Base-by-base conservation (phyloP, 1,140 invertebrate species). In the Neodiprion lecontei region DNA sequence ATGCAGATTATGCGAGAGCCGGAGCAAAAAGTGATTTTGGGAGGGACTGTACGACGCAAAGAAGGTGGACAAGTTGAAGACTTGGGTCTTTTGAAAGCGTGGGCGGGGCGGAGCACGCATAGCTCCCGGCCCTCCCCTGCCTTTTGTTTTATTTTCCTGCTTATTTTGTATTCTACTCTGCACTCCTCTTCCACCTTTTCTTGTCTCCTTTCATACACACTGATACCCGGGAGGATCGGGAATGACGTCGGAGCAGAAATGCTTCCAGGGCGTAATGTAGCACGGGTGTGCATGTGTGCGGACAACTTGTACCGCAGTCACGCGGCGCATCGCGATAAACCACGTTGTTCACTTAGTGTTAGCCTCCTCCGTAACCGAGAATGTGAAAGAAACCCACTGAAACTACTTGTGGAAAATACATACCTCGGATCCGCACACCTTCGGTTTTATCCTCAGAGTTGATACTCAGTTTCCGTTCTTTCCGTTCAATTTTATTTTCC, bases 91-190 rank as follows among this genome's bases (percentile, higher is more conserved):
- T 40, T 87, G 85, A 87, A 85, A 88, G 87, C 86, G 87, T 87
- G 86, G 87, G 87, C 86, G 86, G 87, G 82, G 86, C 87, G 81
- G 86, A 87, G 84, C 86, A 88, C 86, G 87, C 86, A 88, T 88
- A 85, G 87, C 87, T 88, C 86, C 87, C 86, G 87, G 87, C 87
- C 84, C 53, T 61, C 53, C 53, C 53, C 53, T 61, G 53, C 85
- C 85, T 85, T 83, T 77, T 82, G 78, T 84, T 79, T 76, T 83
- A 78, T 79, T 71, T 73, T 73, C 48, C 74, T 71, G 74, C 72
- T 61, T 61, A 61, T 61, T 61, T 61, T 61, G 53, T 61, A 61
- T 61, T 61, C 53, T 61, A 61, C 28, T 40, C 28, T 40, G 5
- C 28, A 40, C 53, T 61, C n/a, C 53, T 61, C 53, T 61, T 61